Percentiles rank a stretch among this genome's conserved stretches.
Conservation (phyloP, 2,113 vertebrate species). For the Phalacrocorax carbo region DNA sequence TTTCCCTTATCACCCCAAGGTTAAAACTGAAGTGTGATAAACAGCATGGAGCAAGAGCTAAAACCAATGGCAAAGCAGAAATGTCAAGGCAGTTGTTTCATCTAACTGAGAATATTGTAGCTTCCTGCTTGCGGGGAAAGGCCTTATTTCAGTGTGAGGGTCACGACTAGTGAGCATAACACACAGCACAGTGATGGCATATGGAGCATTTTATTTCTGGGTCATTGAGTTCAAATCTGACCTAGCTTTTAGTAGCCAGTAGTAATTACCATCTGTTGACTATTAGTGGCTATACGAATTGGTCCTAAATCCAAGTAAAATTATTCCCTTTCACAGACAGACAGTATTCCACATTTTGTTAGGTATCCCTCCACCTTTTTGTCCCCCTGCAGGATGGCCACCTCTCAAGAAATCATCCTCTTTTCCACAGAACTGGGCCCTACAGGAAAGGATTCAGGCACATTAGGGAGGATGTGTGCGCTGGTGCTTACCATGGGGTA, state of each 20-base stretch:
- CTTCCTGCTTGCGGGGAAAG: background rate
- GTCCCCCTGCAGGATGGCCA: background rate
- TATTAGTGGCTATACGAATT: slow-evolving; percentile 6
- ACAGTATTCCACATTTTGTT: background rate
- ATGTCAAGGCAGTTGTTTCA: background rate
- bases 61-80: background rate
- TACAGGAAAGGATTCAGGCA: background rate
- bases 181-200: slow-evolving; percentile 1
- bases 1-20: background rate
- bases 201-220: slow-evolving; percentile 49
- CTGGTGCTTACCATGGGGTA: background rate
- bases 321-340: background rate
- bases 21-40: background rate
- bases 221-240: slow-evolving; percentile 7
- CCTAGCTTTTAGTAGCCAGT: slow-evolving; percentile 22
- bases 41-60: background rate
- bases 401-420: background rate
- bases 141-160: background rate
- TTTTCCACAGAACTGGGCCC: background rate
- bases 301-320: background rate
- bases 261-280: slow-evolving; percentile 51
- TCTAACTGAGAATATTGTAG: background rate
- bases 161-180: background rate
- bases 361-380: background rate
- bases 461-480: background rate